phyloP scores from a whole-genome alignment of 2,113 vertebrate species.

The Mormyrus lacerda region DNA sequence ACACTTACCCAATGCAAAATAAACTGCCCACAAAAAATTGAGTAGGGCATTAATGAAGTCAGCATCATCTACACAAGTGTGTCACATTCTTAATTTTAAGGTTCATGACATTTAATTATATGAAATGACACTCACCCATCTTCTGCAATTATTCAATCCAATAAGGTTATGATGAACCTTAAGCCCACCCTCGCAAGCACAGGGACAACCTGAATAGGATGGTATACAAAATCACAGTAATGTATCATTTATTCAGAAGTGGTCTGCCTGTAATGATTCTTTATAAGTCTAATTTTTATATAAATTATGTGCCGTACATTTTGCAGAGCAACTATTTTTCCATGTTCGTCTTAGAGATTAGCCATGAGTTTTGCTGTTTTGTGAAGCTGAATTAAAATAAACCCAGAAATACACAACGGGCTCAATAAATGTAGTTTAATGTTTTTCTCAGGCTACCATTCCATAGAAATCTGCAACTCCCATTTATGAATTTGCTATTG shows the following conservation, averaged over 20 bases:
- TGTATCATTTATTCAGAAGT: background rate
- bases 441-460: background rate
- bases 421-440: background rate
- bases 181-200: too few relatives aligned
- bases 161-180: too few relatives aligned
- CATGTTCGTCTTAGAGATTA: background rate
- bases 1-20: background rate
- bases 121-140: background rate
- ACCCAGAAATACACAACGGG: background rate
- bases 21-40: background rate
- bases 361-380: background rate
- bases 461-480: background rate
- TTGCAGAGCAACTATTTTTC: background rate
- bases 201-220: background rate
- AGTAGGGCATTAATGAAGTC: background rate
- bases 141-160: background rate
- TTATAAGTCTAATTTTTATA: background rate
- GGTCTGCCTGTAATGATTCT: background rate
- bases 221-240: background rate
- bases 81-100: background rate
- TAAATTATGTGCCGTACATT: background rate
- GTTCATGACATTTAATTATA: background rate
- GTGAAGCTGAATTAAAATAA: background rate
- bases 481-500: background rate
- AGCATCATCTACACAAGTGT: background rate